Base-by-base conservation (phyloP, 2,888 invertebrate genomes). In the Clistopyga incitator region DNA sequence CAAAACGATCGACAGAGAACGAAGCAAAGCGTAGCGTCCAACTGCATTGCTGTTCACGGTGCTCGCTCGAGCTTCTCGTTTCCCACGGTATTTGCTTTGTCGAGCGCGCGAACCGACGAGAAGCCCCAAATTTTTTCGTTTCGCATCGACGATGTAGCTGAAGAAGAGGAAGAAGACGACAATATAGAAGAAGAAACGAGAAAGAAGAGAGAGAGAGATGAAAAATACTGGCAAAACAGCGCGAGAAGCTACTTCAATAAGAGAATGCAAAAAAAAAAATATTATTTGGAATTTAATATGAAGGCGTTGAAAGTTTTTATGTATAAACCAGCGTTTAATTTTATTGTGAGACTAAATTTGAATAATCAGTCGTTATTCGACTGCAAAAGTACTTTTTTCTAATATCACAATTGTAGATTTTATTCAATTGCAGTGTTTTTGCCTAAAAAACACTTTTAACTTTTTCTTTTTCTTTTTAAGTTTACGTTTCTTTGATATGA, bases 41-140 rank as follows among this genome's bases (percentile, higher is more conserved):
- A 67, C 74, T 29, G 29, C 61, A 59, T 59, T 34, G 29, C n/a
- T n/a, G 15, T 61, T 68, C 78, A 64, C 54, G 65, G 86, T 88
- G 85, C 70, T 87, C 88, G 86, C 64, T 88, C 84, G 87, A 88
- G 88, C 90, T 89, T 90, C 88, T 88, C 82, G 87, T 90, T 91
- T 91, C 90, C 90, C 90, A 91, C 90, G 90, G 88, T 91, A 87
- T 90, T 89, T 88, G 90, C 90, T 89, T 90, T 89, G 89, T 91
- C 88, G 87, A 88, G 84, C 85, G 84, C 89, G 85, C 88, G 86
- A 87, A 88, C 83, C 84, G 71, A 76, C 83, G 82, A 82, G 65
- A 65, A 75, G 77, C 67, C 61, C 85, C 86, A 68, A 84, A 85
- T 82, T 82, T 85, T 81, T 85, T 86, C 84, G 86, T 87, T 80